Evolutionary conservation across 2,113 vertebrate genomes (phyloP).

Genomic region (Nannobrachium achirus): DNA sequence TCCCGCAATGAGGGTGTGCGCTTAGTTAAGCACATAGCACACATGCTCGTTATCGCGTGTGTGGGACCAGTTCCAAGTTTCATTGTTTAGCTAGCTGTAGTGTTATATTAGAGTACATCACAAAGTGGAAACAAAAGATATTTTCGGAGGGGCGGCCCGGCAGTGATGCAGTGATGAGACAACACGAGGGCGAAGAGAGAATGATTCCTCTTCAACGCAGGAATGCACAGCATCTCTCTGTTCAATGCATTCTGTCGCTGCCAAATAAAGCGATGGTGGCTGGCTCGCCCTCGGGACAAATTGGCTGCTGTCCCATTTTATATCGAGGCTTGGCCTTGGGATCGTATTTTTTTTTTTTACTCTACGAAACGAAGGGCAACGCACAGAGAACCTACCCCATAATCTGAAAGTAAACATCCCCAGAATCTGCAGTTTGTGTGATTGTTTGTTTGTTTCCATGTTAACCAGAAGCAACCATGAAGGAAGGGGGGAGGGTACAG

Average conservation of each 20-base stretch:
- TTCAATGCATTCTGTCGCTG: conserved; percentile 15
- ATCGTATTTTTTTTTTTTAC: too few relatives aligned
- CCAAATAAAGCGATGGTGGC: conserved; percentile 47
- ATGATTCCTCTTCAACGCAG: conserved; percentile 57
- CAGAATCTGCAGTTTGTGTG: too few relatives aligned
- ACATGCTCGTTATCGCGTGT: background rate
- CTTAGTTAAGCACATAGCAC: conserved; percentile 38
- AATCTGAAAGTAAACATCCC: too few relatives aligned
- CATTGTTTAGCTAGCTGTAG: conserved; percentile 61
- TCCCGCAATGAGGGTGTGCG: conserved; percentile 11
- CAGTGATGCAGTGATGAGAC: background rate
- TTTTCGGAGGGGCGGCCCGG: conserved; percentile 50
- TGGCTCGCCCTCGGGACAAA: conserved; percentile 43
- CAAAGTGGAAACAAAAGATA: conserved; percentile 53
- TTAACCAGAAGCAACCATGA: too few relatives aligned
- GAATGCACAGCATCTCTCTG: conserved; percentile 43
- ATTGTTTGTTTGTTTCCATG: too few relatives aligned
- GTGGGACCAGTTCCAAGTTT: conserved; percentile 43
- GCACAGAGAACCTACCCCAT: too few relatives aligned
- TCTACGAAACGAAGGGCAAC: too few relatives aligned
- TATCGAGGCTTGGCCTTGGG: conserved; percentile 30
- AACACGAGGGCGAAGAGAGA: conserved; percentile 33
- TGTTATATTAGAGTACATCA: conserved; percentile 59
- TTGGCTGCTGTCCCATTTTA: conserved; percentile 32
- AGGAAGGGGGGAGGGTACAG: too few relatives aligned